Evolutionary conservation across 2,797 vertebrate genomes (phyloP).

Genomic region (Anisognathus igniventris): DNA sequence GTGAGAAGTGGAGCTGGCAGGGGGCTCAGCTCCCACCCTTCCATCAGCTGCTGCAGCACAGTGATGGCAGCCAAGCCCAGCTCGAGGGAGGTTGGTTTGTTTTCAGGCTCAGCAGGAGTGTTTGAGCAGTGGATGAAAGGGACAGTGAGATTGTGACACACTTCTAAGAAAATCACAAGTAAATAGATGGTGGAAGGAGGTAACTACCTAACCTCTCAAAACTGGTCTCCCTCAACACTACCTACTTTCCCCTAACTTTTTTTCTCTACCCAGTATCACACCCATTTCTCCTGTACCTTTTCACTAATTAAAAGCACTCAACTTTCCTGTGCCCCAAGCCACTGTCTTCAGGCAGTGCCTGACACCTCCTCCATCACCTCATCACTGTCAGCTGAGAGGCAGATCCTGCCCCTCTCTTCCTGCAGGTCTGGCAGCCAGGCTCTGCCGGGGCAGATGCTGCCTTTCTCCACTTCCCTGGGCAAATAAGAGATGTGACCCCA

Average conservation of each 20-base stretch:
- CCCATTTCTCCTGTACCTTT: background rate
- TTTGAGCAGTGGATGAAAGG: background rate
- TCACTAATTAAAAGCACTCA: background rate
- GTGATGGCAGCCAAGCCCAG: background rate
- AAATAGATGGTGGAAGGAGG: background rate
- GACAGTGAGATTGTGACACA: background rate
- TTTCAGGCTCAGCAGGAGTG: background rate
- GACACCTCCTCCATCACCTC: background rate
- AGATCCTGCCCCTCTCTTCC: background rate
- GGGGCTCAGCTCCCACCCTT: background rate
- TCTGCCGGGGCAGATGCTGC: background rate
- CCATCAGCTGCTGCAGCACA: background rate
- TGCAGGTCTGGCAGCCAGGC: background rate
- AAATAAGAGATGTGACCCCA: background rate
- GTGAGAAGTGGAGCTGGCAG: background rate
- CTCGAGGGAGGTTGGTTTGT: background rate
- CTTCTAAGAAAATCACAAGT: background rate
- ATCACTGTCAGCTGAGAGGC: background rate
- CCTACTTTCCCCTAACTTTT: background rate
- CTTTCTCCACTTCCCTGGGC: rapidly evolving
- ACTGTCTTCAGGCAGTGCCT: background rate
- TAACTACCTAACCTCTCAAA: background rate
- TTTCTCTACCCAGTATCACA: background rate
- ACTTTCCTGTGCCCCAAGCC: background rate
- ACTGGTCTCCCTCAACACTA: background rate